phyloP scores from a whole-genome alignment of 2,888 invertebrate genomes.

The Synergus gifuensis region DNA sequence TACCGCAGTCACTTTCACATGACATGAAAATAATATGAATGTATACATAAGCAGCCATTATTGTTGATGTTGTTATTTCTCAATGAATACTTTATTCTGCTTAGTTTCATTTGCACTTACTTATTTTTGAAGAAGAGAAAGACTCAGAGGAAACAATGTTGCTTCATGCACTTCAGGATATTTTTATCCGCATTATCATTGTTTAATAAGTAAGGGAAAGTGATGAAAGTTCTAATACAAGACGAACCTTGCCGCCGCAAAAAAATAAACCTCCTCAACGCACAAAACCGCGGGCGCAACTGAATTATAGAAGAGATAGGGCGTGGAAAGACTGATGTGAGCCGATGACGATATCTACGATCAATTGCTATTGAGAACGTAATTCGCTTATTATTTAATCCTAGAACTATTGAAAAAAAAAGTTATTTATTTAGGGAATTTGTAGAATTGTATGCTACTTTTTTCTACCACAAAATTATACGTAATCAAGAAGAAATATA shows the following conservation, averaged over 20 bases:
- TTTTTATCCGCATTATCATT: slow-evolving; percentile 18
- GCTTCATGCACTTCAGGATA: slow-evolving; percentile 3
- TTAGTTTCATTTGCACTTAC: neutral
- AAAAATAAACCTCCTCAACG: slow-evolving; percentile 20
- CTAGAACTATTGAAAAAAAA: too few relatives aligned
- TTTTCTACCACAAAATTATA: too few relatives aligned
- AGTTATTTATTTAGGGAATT: too few relatives aligned
- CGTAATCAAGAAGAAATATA: too few relatives aligned
- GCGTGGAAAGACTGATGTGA: slow-evolving; percentile 5
- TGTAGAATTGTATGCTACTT: too few relatives aligned
- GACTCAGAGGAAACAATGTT: neutral
- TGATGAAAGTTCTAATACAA: slow-evolving; percentile 25
- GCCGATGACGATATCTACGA: neutral
- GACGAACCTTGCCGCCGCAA: neutral
- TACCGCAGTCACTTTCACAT: slow-evolving; percentile 8
- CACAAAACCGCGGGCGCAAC: neutral
- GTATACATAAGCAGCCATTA: neutral
- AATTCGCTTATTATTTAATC: neutral
- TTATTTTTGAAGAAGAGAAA: neutral
- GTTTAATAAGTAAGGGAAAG: slow-evolving; percentile 20
- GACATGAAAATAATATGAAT: slow-evolving; percentile 23
- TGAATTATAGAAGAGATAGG: slow-evolving; percentile 10
- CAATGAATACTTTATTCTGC: neutral
- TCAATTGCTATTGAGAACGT: neutral
- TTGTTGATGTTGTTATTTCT: slow-evolving; percentile 7